Evolutionary conservation across 2,888 invertebrate genomes (phyloP).

Genomic region (Latheticus oryzae): DNA sequence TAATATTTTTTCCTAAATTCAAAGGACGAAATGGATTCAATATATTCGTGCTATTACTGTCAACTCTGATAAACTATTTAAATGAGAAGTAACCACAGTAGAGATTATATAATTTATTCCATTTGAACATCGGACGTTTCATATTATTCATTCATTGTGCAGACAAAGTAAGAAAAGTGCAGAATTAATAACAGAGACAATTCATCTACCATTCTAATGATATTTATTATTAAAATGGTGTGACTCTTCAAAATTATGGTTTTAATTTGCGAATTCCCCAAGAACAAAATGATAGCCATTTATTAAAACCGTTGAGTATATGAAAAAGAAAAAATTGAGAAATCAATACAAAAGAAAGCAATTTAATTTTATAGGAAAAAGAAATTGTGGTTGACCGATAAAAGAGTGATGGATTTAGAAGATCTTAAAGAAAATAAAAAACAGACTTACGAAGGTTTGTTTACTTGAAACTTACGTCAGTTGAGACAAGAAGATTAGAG

Average conservation of each 20-base stretch:
- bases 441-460: no score
- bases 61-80: slow-evolving; percentile 13
- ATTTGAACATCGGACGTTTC: slow-evolving; percentile 18
- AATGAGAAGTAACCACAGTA: slow-evolving; percentile 1
- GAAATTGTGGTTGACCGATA: no score
- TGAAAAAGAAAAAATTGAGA: no score
- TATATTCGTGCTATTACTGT: slow-evolving; percentile 2
- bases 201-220: slow-evolving; percentile 5
- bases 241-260: slow-evolving; percentile 7
- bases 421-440: no score
- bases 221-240: slow-evolving; percentile 9
- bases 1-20: no score
- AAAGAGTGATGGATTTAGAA: no score
- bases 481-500: no score
- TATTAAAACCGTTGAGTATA: no score
- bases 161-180: slow-evolving; percentile 3
- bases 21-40: slow-evolving; percentile 1
- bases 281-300: not conserved
- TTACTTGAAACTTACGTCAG: no score
- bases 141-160: slow-evolving; percentile 14
- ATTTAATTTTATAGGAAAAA: no score
- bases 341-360: no score
- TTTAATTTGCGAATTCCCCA: slow-evolving; percentile 6
- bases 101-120: slow-evolving; percentile 15
- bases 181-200: not conserved